Evolutionary conservation across 2,797 vertebrate species (phyloP), one percentile per base, ranked within the genome.

Genomic region (Hoplostethus atlanticus): DNA sequence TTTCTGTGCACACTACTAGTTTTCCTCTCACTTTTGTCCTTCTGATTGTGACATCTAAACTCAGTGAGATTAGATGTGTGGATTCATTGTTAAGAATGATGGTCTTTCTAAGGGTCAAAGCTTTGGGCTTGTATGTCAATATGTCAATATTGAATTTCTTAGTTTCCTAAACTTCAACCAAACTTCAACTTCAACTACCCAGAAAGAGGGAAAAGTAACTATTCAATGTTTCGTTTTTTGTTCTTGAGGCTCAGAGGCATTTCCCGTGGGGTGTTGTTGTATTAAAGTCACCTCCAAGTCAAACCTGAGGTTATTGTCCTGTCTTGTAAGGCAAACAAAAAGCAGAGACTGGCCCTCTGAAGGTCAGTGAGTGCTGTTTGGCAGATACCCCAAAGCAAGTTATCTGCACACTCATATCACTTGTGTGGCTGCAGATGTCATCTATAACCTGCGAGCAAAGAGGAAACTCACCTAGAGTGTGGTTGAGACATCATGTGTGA

Each of bases 341-440:
- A 25, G 64, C 13, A 28, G 46, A 63, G 34, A 21, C 21, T 62
- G 51, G 53, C 75, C 65, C 25, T 50, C 12, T 61, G 76, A 81
- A 85, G 81, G 79, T 89, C 84, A 77, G 15, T 52, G 52, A 74
- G 74, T 81, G 52, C 63, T 83, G 47, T 51, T 79, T 84, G 66
- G 75, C 65, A 76, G 40, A 58, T 58, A 46, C 30, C 17, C 57
- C 11, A 51, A 70, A 71, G 58, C 59, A 68, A 9, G 5, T 80
- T 69, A 76, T 85, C 79, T 69, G 54, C 62, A 69, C 56, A 48
- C 68, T 71, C 56, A 17, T 65, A 68, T 84, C 65, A 59, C 66
- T 74, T 68, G n/a, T 48, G 10, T 77, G 57, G 11, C 60, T 70
- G 44, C 52, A 55, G 40, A 61, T 55, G 40, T 56, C 55, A 56